Percentiles rank a stretch among this genome's conserved stretches.
phyloP scores from a whole-genome alignment of 2,888 invertebrate species.

The Neoaliturus tenellus region DNA sequence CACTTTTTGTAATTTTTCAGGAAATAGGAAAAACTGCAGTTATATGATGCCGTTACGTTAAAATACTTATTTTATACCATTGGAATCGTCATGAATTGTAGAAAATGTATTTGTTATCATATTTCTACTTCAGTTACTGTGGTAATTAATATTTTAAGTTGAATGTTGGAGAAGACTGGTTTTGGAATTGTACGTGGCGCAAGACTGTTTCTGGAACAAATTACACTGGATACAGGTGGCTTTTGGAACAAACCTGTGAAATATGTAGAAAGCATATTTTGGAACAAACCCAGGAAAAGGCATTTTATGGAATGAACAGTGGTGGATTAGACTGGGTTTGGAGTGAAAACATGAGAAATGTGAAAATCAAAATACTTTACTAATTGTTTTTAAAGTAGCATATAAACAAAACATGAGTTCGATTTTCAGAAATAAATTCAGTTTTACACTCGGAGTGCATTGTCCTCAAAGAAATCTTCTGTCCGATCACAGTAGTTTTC shows the following conservation, averaged over 20 bases:
- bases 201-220: slow-evolving; percentile 37
- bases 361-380: not conserved
- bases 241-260: not conserved
- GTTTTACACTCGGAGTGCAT: no score
- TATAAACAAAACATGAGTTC: no score
- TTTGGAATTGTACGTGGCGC: slow-evolving; percentile 33
- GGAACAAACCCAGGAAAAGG: slow-evolving; percentile 14
- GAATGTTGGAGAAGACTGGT: not conserved
- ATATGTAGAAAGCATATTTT: not conserved
- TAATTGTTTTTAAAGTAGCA: no score
- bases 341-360: not conserved
- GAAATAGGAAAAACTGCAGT: slow-evolving; percentile 9
- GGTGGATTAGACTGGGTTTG: slow-evolving; percentile 19
- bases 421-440: no score
- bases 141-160: slow-evolving; percentile 16
- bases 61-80: not conserved
- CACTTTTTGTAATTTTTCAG: slow-evolving; percentile 24
- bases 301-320: slow-evolving; percentile 20
- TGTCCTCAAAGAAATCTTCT: no score
- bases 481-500: no score
- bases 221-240: slow-evolving; percentile 28
- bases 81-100: not conserved
- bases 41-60: not conserved
- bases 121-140: not conserved
- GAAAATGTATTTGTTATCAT: not conserved